These are phyloP conservation scores for Hetaerina titia DNA, from an alignment of 2,888 invertebrate species.

Conservation along the genomic window DNA sequence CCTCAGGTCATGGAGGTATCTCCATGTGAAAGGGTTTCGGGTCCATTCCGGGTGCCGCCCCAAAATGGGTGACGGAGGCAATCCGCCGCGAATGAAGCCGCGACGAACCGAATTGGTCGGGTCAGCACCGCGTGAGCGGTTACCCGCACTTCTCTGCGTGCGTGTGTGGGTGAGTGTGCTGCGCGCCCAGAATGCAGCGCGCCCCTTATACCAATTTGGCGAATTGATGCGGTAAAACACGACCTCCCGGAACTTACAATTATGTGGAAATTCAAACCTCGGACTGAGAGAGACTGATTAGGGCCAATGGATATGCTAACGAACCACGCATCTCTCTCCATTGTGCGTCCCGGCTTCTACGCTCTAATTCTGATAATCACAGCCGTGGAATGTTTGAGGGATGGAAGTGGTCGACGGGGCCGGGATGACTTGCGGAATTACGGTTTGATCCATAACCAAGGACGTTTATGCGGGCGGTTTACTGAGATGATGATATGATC, in stretches of 20 bases:
- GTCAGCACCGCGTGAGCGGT: too few species aligned
- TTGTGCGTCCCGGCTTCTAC: neutral
- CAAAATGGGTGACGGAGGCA: too few species aligned
- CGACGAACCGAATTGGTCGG: too few species aligned
- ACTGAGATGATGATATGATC: neutral
- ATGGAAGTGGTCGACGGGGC: neutral
- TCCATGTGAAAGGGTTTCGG: too few species aligned
- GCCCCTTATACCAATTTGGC: neutral
- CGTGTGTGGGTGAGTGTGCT: neutral
- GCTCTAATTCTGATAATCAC: slow-evolving; percentile 1
- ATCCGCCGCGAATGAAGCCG: too few species aligned
- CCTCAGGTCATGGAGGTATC: too few species aligned
- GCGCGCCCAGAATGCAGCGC: neutral
- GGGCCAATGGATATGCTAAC: neutral
- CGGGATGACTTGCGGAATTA: neutral
- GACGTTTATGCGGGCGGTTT: neutral
- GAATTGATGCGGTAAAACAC: neutral
- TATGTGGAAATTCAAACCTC: neutral
- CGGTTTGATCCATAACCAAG: slow-evolving; percentile 1
- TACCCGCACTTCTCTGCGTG: neutral
- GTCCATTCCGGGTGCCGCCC: too few species aligned
- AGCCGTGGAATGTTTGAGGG: neutral
- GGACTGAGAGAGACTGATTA: neutral
- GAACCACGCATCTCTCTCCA: neutral
- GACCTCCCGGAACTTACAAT: neutral